Base-by-base conservation (phyloP, 2,113 vertebrate species). In the Rissa tridactyla region DNA sequence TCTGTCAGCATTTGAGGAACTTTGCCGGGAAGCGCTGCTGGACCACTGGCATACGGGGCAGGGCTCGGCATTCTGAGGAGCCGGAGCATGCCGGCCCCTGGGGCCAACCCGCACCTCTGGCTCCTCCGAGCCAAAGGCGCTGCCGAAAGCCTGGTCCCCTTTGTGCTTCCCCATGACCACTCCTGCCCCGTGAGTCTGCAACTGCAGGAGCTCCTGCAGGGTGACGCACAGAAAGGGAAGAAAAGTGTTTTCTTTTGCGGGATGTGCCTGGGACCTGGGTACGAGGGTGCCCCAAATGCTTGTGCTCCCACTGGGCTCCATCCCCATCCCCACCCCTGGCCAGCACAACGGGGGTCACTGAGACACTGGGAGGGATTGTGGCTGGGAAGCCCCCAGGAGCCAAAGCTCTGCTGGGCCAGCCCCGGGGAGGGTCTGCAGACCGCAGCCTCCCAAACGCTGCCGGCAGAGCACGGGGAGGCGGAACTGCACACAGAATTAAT, bases 31-130 rank as follows among this genome's bases (percentile, higher is more conserved):
- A 78, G 69, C 2, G 5, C 4, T 1, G 13, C 16, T 8, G 64
- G 49, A 76, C 15, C 10, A 5, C 0, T 0, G 17, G 51, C 55
- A 55, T 52, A 34, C 0, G 0, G 19, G 16, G 16, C 52, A 72
- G 52, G 54, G 32, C 52, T 80, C 29, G 2, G 20, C 9, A 13
- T 15, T 29, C 49, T 1, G 3, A 72, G 42, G 9, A 91, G 30
- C 32, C 0, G 2, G 52, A 89, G 65, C 15, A 36, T n/a, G 29
- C n/a, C 4, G 4, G 23, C 5, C 7, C 52, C 70, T 1, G 5
- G 11, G 18, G 8, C 10, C 57, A 64, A 5, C 3, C 10, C 1
- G 7, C 27, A 17, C 9, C 34, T 40, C 34, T 0, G 21, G 34
- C 38, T 40, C 60, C 81, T 23, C n/a, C 0, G 36, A 71, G 49